These are phyloP conservation scores for Cardinalis cardinalis DNA, from an alignment of 2,113 vertebrate genomes.

Conservation along the genomic window DNA sequence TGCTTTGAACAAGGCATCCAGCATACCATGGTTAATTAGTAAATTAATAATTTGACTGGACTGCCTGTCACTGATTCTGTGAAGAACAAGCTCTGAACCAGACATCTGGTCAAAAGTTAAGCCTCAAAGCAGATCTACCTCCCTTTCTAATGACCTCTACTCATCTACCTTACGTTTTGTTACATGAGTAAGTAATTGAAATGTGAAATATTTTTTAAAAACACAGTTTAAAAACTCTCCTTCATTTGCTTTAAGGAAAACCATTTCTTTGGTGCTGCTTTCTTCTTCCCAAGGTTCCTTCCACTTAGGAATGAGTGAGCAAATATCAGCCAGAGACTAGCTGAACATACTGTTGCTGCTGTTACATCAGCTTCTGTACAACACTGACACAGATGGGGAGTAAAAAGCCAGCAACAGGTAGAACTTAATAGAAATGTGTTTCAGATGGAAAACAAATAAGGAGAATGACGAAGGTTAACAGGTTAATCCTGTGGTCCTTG, in stretches of 20 bases:
- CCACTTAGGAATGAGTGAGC: background rate
- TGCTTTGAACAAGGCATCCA: background rate
- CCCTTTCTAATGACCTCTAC: background rate
- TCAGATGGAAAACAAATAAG: background rate
- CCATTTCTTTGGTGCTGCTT: background rate
- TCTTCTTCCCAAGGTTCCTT: background rate
- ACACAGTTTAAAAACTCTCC: background rate
- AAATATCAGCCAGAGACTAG: background rate
- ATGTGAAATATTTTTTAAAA: background rate
- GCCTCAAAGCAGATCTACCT: background rate
- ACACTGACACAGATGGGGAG: background rate
- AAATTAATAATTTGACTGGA: background rate
- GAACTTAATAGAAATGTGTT: background rate
- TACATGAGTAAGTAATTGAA: background rate
- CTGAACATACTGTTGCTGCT: rapidly evolving
- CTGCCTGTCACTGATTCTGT: background rate
- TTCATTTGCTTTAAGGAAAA: background rate
- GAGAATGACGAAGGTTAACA: background rate
- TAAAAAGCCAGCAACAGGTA: background rate
- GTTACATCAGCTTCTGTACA: background rate
- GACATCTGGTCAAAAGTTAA: background rate
- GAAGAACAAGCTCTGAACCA: background rate
- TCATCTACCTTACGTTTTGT: background rate
- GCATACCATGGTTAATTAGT: background rate
- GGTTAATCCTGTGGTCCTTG: background rate